A percentile compares a stretch with the other conserved stretches of the same genome.
phyloP scores from a whole-genome alignment of 2,113 vertebrate species.

The Solea solea region DNA sequence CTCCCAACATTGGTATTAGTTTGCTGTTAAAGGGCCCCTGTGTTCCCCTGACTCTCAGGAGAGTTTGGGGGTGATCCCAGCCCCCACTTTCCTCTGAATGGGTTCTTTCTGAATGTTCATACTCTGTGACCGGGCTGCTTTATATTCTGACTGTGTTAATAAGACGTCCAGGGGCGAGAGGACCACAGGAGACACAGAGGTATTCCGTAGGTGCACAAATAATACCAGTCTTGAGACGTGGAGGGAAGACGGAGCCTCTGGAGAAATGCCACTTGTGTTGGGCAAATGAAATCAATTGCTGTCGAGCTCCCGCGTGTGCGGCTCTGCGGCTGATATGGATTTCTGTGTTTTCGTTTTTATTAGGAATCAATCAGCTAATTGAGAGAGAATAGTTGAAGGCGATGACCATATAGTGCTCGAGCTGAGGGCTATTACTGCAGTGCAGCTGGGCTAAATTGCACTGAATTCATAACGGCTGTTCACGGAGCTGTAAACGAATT shows the following conservation, averaged over 20 bases:
- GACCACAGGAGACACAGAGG: conserved; percentile 53
- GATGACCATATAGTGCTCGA: conserved; percentile 45
- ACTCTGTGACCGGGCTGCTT: conserved; percentile 75
- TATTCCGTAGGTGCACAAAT: conserved; percentile 57
- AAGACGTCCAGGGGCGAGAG: conserved; percentile 58
- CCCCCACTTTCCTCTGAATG: conserved; percentile 69
- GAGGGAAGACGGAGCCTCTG: conserved; percentile 34
- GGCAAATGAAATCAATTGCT: conserved; percentile 64
- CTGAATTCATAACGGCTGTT: conserved; percentile 26
- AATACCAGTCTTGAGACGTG: conserved; percentile 41
- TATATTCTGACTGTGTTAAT: conserved; percentile 72
- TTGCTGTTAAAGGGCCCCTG: conserved; percentile 74
- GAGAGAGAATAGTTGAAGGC: conserved; percentile 67
- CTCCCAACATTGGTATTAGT: conserved; percentile 70
- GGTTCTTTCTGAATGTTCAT: conserved; percentile 76
- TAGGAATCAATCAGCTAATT: conserved; percentile 79
- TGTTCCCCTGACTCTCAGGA: conserved; percentile 70
- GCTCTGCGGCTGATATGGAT: conserved; percentile 65
- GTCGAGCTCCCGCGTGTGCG: conserved; percentile 44
- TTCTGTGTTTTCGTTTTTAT: conserved; percentile 64
- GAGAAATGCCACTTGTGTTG: conserved; percentile 68
- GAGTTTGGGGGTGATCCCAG: conserved; percentile 61
- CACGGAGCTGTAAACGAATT: conserved; percentile 2
- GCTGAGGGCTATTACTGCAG: conserved; percentile 36
- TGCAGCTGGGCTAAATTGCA: conserved; percentile 17